phyloP scores from a whole-genome alignment of 2,888 invertebrate genomes.

The Rhamphomyia laevipes region DNA sequence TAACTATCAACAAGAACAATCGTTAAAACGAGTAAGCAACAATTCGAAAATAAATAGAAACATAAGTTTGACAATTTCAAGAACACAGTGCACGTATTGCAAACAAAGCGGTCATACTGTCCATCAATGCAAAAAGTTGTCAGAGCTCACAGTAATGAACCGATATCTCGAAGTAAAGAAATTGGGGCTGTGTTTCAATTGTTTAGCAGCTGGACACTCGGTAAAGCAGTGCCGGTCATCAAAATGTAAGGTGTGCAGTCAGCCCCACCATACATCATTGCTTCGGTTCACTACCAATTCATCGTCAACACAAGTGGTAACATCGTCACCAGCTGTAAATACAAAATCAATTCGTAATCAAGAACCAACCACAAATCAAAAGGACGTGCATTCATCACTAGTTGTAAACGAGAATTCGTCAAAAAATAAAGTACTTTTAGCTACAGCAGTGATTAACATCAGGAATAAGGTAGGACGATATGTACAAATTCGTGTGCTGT shows the following conservation, averaged over 20 bases:
- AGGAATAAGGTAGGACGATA: background rate
- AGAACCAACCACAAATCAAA: too few relatives aligned
- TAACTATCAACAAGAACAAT: background rate
- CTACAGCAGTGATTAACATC: slow-evolving; percentile 3
- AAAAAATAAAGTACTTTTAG: background rate
- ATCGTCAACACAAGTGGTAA: background rate
- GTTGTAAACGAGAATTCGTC: background rate
- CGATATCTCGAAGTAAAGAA: background rate
- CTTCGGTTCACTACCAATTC: background rate
- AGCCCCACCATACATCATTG: background rate
- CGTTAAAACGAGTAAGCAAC: background rate
- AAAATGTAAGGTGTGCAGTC: background rate
- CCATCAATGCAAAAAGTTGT: background rate
- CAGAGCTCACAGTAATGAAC: background rate
- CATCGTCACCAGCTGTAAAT: background rate
- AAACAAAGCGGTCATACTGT: background rate
- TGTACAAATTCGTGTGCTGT: slow-evolving; percentile 1
- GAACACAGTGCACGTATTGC: background rate
- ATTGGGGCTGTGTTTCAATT: background rate
- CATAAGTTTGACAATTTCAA: background rate
- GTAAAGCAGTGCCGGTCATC: background rate
- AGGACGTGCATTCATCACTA: too few relatives aligned
- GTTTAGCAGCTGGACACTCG: background rate
- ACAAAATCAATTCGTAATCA: background rate
- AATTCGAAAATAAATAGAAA: background rate